Conservation (phyloP, 2,888 invertebrate species). For the Troides helena region DNA sequence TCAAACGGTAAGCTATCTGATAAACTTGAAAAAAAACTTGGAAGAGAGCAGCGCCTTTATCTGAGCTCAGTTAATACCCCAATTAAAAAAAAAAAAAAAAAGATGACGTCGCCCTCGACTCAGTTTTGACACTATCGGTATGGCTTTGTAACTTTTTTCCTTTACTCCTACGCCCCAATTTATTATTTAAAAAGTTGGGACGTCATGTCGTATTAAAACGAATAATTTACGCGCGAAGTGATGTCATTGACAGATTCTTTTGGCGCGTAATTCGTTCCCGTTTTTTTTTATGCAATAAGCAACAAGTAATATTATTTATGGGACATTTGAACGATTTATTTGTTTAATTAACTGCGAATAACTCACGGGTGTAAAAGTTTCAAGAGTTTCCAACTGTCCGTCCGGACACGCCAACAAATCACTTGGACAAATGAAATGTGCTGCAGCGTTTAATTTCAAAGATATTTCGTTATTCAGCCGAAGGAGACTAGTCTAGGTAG, state of each 20-base stretch:
- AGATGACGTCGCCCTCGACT: conserved; percentile 54
- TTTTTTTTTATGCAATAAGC: no score
- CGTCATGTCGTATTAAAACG: neutral
- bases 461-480: neutral
- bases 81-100: conserved; percentile 66
- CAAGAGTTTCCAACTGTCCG: no score
- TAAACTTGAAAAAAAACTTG: conserved; percentile 56
- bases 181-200: conserved; percentile 19
- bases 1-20: conserved; percentile 78
- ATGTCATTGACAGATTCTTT: conserved; percentile 12
- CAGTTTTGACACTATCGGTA: conserved; percentile 36
- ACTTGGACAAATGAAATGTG: neutral
- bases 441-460: no score
- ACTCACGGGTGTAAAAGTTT: neutral
- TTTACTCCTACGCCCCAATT: conserved; percentile 21
- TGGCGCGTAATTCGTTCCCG: conserved; percentile 2
- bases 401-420: neutral
- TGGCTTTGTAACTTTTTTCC: conserved; percentile 32
- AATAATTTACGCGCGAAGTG: conserved; percentile 9
- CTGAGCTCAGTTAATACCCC: conserved; percentile 74
- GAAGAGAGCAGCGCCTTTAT: conserved; percentile 64
- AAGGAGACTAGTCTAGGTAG: neutral
- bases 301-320: neutral
- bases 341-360: neutral
- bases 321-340: neutral